Percentiles rank a stretch among this genome's conserved stretches.
Conservation (phyloP, 2,113 vertebrate species). For the Notechis scutatus region DNA sequence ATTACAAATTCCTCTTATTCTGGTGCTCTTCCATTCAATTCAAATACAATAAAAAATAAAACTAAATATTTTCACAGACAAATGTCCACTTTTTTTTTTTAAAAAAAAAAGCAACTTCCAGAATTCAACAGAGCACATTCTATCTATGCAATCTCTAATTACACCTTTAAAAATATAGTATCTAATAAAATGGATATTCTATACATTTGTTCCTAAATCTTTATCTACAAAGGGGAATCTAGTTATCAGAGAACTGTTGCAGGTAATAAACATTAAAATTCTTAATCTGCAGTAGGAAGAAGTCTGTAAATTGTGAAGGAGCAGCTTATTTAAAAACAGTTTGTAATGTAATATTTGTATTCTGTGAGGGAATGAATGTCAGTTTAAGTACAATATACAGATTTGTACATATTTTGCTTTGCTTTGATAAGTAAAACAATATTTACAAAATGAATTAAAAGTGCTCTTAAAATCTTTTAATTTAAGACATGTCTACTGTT, state of each 20-base stretch:
- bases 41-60: conserved; percentile 41
- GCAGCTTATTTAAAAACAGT: conserved; percentile 38
- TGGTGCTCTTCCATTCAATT: conserved; percentile 47
- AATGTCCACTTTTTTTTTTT: not conserved
- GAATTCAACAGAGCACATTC: conserved; percentile 40
- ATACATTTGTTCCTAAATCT: conserved; percentile 30
- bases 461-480: conserved; percentile 71
- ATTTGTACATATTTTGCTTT: conserved; percentile 35
- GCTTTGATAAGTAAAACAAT: conserved; percentile 44
- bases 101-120: conserved; percentile 15
- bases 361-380: conserved; percentile 42
- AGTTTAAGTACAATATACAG: conserved; percentile 42
- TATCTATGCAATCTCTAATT: conserved; percentile 65
- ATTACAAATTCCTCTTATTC: conserved; percentile 21
- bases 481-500: conserved; percentile 40
- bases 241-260: conserved; percentile 34
- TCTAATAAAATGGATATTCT: conserved; percentile 49
- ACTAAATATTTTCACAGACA: conserved; percentile 37
- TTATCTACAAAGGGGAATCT: conserved; percentile 28
- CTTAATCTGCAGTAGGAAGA: conserved; percentile 35
- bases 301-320: conserved; percentile 23
- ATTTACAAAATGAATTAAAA: conserved; percentile 60
- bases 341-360: conserved; percentile 13
- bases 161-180: conserved; percentile 30
- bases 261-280: conserved; percentile 39